Base-by-base conservation (phyloP, 2,888 invertebrate genomes). In the Stegana nigrithorax region DNA sequence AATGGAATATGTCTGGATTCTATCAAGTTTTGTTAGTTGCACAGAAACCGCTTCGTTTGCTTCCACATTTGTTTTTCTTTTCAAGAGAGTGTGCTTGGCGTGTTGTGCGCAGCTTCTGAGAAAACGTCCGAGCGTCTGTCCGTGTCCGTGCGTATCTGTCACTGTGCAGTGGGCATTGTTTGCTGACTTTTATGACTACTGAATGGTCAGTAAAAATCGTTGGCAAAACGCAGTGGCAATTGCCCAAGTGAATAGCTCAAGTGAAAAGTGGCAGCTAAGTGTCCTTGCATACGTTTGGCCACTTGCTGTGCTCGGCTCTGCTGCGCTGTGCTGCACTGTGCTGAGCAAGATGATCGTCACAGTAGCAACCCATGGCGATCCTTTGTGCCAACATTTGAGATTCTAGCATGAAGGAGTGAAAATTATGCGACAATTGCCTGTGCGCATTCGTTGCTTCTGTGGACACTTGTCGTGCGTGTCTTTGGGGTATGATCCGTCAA, bases 401-500 rank as follows among this genome's bases (percentile, higher is more conserved):
- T 80, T 77, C 78, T 80, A 78, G 74, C 76, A 80, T 80, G 78
- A 80, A 76, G 76, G 76, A 80, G 76, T 73, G 78, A 80, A 76
- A 75, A 75, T 69, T 61, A 67, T 70, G 67, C 72, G 68, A 67
- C 79, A 73, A 71, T 68, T 69, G n/a, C n/a, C n/a, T n/a, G 65
- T 62, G 62, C 62, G 47, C n/a, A 17, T 47, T 14, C 59, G 60
- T 60, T 64, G 63, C 59, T 60, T 69, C 67, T 8, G 67, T 68
- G 73, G 74, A 71, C 65, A 79, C 73, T 75, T 75, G 73, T 73
- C 59, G 21, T 17, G 36, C 32, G 1, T 32, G 53, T 55, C 53
- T 36, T 55, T 55, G 53, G 53, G 36, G 53, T 36, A 55, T 21
- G 32, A 55, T 55, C 53, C 19, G 19, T 55, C 53, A 55, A n/a